These are phyloP conservation scores for Drosophila bifasciata DNA, from an alignment of 1,140 invertebrate species.

Conservation along the genomic window DNA sequence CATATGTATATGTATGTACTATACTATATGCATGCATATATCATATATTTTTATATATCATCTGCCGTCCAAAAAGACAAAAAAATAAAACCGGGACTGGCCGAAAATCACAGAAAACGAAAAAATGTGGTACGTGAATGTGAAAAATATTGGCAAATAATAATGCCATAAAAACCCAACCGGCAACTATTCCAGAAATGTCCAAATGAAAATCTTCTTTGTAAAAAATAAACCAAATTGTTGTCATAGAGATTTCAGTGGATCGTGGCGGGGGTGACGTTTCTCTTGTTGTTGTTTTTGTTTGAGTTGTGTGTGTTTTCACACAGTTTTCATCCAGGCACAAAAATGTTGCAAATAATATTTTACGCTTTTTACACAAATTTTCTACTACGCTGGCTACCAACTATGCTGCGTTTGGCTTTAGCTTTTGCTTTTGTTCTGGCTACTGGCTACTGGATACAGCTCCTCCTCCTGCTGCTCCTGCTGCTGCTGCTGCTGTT, in stretches of 20 bases:
- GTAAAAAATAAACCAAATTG: constrained; percentile 32
- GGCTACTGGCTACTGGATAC: no score
- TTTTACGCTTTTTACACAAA: constrained; percentile 64
- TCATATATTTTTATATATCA: constrained; percentile 22
- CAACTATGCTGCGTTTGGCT: not conserved
- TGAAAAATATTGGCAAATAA: constrained; percentile 55
- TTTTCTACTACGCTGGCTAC: constrained; percentile 50
- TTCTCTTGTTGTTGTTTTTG: constrained; percentile 18
- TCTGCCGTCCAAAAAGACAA: constrained; percentile 26
- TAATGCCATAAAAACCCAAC: constrained; percentile 44
- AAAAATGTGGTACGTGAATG: constrained; percentile 16
- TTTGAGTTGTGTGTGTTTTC: constrained; percentile 1
- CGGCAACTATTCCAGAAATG: constrained; percentile 36
- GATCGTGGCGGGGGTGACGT: no score
- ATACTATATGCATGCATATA: no score
- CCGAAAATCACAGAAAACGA: constrained; percentile 2
- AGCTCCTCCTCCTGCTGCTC: no score
- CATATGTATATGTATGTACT: constrained; percentile 20
- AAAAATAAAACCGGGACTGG: no score
- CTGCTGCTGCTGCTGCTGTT: constrained; percentile 16
- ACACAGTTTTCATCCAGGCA: constrained; percentile 3
- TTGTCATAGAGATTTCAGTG: not conserved
- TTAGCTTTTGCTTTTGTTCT: not conserved
- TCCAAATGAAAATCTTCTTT: constrained; percentile 36
- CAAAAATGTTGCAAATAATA: constrained; percentile 53